Conservation (phyloP, 2,888 invertebrate genomes). For the Fragum sueziense region DNA sequence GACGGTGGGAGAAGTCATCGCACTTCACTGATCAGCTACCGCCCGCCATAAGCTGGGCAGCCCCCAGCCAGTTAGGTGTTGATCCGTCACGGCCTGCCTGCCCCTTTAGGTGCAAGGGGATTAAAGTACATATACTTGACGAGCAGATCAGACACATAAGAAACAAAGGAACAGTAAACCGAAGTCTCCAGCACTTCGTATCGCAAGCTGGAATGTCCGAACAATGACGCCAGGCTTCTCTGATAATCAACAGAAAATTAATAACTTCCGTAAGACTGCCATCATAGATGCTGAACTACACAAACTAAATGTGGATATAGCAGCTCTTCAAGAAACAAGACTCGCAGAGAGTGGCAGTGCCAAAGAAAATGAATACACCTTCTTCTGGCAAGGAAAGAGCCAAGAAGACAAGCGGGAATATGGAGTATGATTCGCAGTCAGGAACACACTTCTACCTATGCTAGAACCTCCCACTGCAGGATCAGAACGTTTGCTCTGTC, state of each 20-base stretch:
- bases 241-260: neutral
- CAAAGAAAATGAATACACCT: neutral
- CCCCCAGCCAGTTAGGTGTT: constrained; percentile 23
- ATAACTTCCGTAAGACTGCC: constrained; percentile 11
- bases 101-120: constrained; percentile 9
- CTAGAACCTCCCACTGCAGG: neutral
- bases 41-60: constrained; percentile 23
- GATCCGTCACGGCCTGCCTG: constrained; percentile 6
- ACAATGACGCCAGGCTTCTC: constrained; percentile 8
- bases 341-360: neutral
- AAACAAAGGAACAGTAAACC: neutral
- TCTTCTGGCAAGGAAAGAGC: neutral
- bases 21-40: constrained; percentile 13
- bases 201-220: neutral
- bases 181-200: neutral
- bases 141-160: neutral
- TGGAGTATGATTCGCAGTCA: constrained; percentile 6
- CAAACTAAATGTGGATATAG: constrained; percentile 11
- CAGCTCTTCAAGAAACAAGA: constrained; percentile 6
- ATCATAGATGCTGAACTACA: constrained; percentile 4
- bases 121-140: neutral
- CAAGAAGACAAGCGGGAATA: neutral
- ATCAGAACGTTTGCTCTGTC: neutral
- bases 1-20: too few species aligned
- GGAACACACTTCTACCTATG: neutral